These are phyloP conservation scores for Drosophila putrida DNA, from an alignment of 2,888 invertebrate genomes.

Conservation along the genomic window DNA sequence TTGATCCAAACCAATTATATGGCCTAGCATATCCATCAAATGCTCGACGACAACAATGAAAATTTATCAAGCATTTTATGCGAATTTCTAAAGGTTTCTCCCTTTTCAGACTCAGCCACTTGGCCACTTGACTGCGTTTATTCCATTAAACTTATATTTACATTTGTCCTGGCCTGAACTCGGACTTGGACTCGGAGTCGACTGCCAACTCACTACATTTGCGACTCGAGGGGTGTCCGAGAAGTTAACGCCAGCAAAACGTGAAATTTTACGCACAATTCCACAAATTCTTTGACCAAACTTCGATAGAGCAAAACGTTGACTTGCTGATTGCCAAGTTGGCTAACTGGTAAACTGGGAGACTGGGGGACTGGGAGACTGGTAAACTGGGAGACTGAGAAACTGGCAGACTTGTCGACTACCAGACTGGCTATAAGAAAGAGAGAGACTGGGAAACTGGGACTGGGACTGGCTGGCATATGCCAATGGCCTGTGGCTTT, in stretches of 20 bases:
- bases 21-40: slow-evolving; percentile 54
- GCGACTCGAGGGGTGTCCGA: neutral
- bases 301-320: slow-evolving; percentile 21
- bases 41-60: slow-evolving; percentile 62
- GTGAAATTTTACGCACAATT: neutral
- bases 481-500: slow-evolving; percentile 78
- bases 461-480: slow-evolving; percentile 46
- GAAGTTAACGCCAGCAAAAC: neutral
- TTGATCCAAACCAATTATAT: slow-evolving; percentile 63
- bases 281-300: slow-evolving; percentile 25
- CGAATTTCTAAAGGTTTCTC: slow-evolving; percentile 42
- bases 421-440: too few relatives aligned
- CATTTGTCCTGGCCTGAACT: slow-evolving; percentile 45
- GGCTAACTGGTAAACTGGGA: slow-evolving; percentile 23
- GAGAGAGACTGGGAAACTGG: slow-evolving; percentile 1
- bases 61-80: slow-evolving; percentile 71
- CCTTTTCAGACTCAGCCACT: slow-evolving; percentile 1
- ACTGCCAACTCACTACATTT: slow-evolving; percentile 29
- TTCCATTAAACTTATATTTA: slow-evolving; percentile 66
- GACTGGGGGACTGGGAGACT: slow-evolving; percentile 10
- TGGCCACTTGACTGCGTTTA: slow-evolving; percentile 38
- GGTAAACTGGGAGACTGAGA: slow-evolving; percentile 7
- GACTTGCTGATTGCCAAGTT: slow-evolving; percentile 46
- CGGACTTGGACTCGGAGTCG: slow-evolving; percentile 21
- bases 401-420: neutral